phyloP scores from a whole-genome alignment of 1,140 invertebrate species.

The Pseudomyrmex flavicornis region DNA sequence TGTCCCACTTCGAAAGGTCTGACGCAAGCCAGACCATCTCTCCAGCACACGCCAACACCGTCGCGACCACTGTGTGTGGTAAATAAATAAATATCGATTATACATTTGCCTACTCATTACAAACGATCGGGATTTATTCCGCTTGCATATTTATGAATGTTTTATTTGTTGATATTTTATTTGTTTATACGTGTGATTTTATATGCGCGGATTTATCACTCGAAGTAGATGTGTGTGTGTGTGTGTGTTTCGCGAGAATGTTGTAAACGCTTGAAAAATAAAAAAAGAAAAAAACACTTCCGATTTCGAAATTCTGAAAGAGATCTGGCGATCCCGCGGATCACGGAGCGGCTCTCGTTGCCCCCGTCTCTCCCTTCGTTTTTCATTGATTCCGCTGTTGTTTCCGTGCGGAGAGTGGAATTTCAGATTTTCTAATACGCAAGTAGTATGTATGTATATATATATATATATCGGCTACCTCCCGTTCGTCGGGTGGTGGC shows the following conservation, averaged over 20 bases:
- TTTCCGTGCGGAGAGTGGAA: constrained; percentile 11
- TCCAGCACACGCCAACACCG: background rate
- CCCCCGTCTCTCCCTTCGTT: constrained; percentile 2
- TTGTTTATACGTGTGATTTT: background rate
- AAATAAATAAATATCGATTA: constrained; percentile 20
- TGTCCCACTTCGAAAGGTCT: background rate
- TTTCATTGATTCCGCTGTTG: constrained; percentile 30
- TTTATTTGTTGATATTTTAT: background rate
- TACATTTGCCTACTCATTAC: constrained; percentile 9
- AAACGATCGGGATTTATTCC: background rate
- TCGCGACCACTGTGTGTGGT: background rate
- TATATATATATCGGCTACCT: too few species aligned
- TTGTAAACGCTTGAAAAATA: too few species aligned
- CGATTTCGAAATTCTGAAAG: background rate
- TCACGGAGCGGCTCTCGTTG: constrained; percentile 9
- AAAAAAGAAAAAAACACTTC: too few species aligned
- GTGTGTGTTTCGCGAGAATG: too few species aligned
- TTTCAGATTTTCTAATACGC: constrained; percentile 65
- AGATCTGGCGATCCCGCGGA: constrained; percentile 28
- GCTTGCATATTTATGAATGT: background rate
- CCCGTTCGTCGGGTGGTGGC: background rate
- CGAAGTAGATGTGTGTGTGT: background rate
- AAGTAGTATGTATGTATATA: constrained; percentile 3
- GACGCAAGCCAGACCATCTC: background rate
- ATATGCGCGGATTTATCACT: background rate